Base-by-base conservation (phyloP, 2,888 invertebrate genomes). In the Cosmopolites sordidus region DNA sequence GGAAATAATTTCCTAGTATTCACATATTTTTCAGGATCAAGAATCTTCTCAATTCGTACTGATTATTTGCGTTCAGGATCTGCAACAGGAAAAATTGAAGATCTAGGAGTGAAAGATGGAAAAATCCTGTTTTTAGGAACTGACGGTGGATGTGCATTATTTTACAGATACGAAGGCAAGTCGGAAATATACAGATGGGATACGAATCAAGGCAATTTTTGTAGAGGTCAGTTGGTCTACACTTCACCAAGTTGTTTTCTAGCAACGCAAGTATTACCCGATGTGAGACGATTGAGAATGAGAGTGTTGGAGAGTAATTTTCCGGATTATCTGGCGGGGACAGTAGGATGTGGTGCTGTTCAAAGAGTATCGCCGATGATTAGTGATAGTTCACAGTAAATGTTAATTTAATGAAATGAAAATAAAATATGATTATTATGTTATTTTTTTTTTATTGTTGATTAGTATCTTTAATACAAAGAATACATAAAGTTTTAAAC, bases 21-120 rank as follows among this genome's bases (percentile, higher is more conserved):
- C 59, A 81, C 83, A 0, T 85, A 86, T 62, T 70, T 86, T 12
- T 78, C 82, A 53, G 77, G 83, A n/a, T 75, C 72, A 14, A 79
- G 81, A 14, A 62, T 88, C 30, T 82, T 83, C 70, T 82, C 83
- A 37, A 74, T 88, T 54, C 79, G 81, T 48, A 81, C 86, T 0
- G 79, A 81, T 18, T 78, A 79, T 58, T 73, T 88, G 52, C 77
- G 82, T 41, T 76, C 77, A 22, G 83, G 81, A 38, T 76, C 78
- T 43, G 76, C 82, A 0, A 71, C 77, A 49, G 79, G 83, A 15
- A 67, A 66, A 45, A 68, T 75, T 29, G 63, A 66, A 64, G 82
- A 83, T 64, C 69, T 80, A 22, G 84, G 84, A 5, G 65, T 69
- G 1, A 84, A 84, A 61, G 76, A 78, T 1, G 30, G 30, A 3